A percentile compares a stretch with the other conserved stretches of the same genome.
These are phyloP conservation scores for Drosophila serrata DNA, from an alignment of 1,140 invertebrate genomes.

Conservation along the genomic window DNA sequence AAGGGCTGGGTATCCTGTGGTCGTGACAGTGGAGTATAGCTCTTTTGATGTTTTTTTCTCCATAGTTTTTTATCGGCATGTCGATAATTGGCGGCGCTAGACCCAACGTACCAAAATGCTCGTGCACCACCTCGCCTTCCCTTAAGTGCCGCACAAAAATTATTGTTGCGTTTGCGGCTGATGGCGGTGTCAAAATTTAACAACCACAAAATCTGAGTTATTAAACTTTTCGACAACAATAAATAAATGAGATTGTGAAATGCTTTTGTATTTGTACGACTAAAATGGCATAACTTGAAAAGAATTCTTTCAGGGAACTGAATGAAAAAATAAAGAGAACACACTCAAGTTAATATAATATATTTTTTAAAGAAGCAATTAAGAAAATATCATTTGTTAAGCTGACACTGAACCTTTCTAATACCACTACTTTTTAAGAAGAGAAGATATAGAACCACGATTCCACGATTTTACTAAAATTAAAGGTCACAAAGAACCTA, in stretches of 20 bases:
- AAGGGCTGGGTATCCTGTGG: background rate
- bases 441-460: too few species aligned
- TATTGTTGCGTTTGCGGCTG: conserved; percentile 62
- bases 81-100: conserved; percentile 73
- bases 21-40: background rate
- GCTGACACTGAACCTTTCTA: too few species aligned
- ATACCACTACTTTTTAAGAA: too few species aligned
- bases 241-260: conserved; percentile 40
- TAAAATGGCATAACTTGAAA: background rate
- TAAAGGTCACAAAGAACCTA: too few species aligned
- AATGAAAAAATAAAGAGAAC: background rate
- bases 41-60: background rate
- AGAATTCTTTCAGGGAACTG: background rate
- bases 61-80: conserved; percentile 51
- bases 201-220: conserved; percentile 78
- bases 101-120: background rate
- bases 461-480: too few species aligned
- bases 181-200: conserved; percentile 75
- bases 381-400: too few species aligned
- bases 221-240: conserved; percentile 65
- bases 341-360: background rate
- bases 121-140: background rate
- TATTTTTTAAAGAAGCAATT: too few species aligned
- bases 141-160: conserved; percentile 3
- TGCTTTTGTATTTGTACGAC: conserved; percentile 5